Evolutionary conservation across 2,797 vertebrate species (phyloP), one percentile per base, ranked within the genome.

Genomic region (Mareca penelope): DNA sequence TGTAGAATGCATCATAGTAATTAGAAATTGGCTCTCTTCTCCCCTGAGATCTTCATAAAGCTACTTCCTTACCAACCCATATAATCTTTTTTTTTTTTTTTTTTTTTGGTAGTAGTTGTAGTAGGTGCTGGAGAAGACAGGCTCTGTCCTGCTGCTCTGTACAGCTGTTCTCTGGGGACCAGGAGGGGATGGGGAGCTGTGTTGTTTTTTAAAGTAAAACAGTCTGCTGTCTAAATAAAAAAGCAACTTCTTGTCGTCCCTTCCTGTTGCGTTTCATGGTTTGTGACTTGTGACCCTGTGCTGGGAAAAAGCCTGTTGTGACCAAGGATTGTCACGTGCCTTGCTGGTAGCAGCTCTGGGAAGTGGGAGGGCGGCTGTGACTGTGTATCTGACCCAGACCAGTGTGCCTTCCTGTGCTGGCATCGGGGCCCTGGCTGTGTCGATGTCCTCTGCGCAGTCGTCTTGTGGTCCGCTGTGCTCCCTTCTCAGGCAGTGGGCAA

Each of bases 381-480:
- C 56, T 39, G 14, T 19, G 8, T n/a, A 19, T 65, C 23, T 7
- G 37, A 0, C 26, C 5, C 1, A 4, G 12, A 44, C 59, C 52
- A 0, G 0, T 14, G 9, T 0, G 0, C 0, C 0, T 63, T 78
- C 29, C n/a, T 50, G 35, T 37, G 63, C 23, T 50, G 57, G 31
- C 50, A 37, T 46, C 1, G 4, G n/a, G 19, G 57, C 31, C 17
- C 39, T 37, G 4, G 10, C 28, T 1, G 1, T 31, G 4, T 15
- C 0, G 5, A 61, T 37, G 33, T 44, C 67, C 26, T 78, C 23
- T 28, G 22, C 12, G 10, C 39, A 26, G 61, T n/a, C 18, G 24
- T 37, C 40, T 19, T 56, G 23, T 1, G 2, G 19, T 48, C 39
- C 50, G 3, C 1, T 33, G 33, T 13, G 40, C 35, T n/a, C 33